Conservation (phyloP, 2,113 vertebrate species). For the Sardina pilchardus region DNA sequence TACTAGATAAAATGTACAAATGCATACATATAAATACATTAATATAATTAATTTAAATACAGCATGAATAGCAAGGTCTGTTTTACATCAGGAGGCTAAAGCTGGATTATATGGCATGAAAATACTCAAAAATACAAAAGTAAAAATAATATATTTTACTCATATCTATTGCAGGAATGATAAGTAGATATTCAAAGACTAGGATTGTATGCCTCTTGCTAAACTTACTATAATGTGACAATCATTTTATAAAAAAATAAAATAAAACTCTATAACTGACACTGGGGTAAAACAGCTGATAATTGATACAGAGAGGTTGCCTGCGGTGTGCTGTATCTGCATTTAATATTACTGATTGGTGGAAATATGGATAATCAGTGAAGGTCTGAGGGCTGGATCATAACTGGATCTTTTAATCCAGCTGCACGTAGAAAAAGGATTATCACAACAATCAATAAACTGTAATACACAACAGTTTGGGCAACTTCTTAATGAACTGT, state of each 20-base stretch:
- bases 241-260: too few relatives aligned
- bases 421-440: background rate
- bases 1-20: too few relatives aligned
- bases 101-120: background rate
- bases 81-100: background rate
- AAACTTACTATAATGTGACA: background rate
- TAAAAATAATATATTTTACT: background rate
- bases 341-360: background rate
- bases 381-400: background rate
- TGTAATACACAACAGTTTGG: background rate
- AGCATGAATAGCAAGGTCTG: background rate
- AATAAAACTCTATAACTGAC: too few relatives aligned
- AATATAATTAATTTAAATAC: background rate
- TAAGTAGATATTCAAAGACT: background rate
- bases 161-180: background rate
- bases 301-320: background rate
- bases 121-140: background rate
- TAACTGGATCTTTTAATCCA: background rate
- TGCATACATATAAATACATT: background rate
- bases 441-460: background rate
- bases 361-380: background rate
- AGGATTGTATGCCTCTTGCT: background rate
- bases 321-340: background rate
- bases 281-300: background rate
- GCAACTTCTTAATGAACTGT: background rate